Conservation (phyloP, 2,113 vertebrate species). For the Psettodes erumei region DNA sequence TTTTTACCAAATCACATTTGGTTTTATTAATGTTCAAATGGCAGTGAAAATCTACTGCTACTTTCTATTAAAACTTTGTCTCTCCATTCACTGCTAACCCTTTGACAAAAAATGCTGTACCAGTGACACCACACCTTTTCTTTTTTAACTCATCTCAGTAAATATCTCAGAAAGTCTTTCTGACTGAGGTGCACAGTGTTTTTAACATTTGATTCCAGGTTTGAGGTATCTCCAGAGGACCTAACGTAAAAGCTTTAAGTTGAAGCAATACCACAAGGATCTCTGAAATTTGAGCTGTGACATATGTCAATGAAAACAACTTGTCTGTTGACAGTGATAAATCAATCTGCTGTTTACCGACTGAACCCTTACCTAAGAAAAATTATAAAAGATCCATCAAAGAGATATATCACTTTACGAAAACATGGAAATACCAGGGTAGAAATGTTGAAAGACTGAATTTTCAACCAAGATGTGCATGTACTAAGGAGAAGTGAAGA, state of each 20-base stretch:
- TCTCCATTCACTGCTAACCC: not conserved
- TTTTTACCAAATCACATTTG: not conserved
- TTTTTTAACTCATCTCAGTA: not conserved
- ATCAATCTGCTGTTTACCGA: not conserved
- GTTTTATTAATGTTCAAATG: not conserved
- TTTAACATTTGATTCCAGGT: not conserved
- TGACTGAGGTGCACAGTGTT: not conserved
- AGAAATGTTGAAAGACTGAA: not conserved
- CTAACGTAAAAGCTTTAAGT: no score
- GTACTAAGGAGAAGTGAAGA: conserved; percentile 3
- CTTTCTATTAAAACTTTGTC: not conserved
- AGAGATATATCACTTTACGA: conserved; percentile 1
- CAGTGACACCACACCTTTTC: not conserved
- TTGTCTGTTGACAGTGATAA: conserved; percentile 10
- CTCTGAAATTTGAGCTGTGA: not conserved
- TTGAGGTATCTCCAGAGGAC: not conserved
- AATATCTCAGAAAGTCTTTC: not conserved
- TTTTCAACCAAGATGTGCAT: conserved; percentile 12
- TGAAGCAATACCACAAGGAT: not conserved
- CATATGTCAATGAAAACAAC: not conserved
- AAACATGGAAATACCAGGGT: conserved; percentile 7
- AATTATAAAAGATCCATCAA: conserved; percentile 18
- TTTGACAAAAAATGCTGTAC: not conserved
- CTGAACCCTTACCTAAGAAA: not conserved
- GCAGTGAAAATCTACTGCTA: not conserved